Evolutionary conservation across 2,888 invertebrate species (phyloP).

Genomic region (Cryptops parisi): DNA sequence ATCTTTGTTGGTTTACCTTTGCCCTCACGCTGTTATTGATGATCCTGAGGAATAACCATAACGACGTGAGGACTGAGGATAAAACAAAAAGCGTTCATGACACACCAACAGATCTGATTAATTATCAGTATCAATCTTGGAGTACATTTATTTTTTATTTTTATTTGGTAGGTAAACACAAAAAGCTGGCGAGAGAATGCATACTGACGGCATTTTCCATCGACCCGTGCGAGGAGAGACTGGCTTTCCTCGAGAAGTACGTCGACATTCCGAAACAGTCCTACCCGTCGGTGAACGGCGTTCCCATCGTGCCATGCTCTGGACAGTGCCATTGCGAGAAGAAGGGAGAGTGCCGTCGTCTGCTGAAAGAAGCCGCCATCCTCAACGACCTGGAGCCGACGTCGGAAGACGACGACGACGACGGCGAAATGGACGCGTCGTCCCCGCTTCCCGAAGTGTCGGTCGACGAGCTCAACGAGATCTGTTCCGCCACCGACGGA

Average conservation of each 20-base stretch:
- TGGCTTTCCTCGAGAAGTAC: neutral
- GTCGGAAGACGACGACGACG: neutral
- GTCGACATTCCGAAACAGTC: neutral
- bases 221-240: neutral
- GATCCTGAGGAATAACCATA: too few species aligned
- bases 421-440: neutral
- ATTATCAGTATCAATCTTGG: too few species aligned
- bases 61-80: too few species aligned
- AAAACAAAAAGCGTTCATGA: too few species aligned
- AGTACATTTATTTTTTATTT: neutral
- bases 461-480: neutral
- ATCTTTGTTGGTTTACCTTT: too few species aligned
- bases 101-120: too few species aligned
- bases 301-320: conserved; percentile 2
- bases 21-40: too few species aligned
- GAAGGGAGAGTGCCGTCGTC: conserved; percentile 5
- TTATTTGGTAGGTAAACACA: conserved; percentile 37
- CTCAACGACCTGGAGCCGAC: neutral
- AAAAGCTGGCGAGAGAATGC: conserved; percentile 52
- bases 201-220: conserved; percentile 50
- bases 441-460: neutral
- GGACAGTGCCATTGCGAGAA: conserved; percentile 6
- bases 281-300: neutral
- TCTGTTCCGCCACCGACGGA: neutral
- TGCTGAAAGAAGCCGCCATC: neutral